These are phyloP conservation scores for Epirrhoe alternata DNA, from an alignment of 2,888 invertebrate species.

Conservation along the genomic window DNA sequence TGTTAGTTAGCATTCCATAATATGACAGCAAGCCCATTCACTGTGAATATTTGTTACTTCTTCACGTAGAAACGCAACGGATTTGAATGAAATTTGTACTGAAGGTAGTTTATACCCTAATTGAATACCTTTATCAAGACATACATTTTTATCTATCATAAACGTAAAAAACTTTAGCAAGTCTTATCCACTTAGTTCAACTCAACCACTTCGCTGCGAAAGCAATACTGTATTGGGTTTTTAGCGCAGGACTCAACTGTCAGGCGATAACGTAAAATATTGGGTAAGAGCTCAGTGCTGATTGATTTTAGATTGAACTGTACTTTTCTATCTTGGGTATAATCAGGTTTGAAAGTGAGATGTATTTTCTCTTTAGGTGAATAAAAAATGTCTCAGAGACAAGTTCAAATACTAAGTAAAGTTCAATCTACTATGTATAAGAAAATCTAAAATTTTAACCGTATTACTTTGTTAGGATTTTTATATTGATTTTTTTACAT, in stretches of 20 bases:
- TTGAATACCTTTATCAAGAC: too few relatives aligned
- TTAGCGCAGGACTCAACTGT: slow-evolving; percentile 75
- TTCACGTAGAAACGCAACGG: too few relatives aligned
- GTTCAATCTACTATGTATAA: too few relatives aligned
- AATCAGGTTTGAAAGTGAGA: slow-evolving; percentile 32
- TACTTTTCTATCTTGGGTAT: slow-evolving; percentile 49
- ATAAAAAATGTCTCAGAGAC: neutral
- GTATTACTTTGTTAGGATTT: too few relatives aligned
- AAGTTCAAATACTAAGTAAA: neutral
- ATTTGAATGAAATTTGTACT: too few relatives aligned
- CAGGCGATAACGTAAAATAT: slow-evolving; percentile 74
- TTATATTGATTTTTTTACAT: too few relatives aligned
- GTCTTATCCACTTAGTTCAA: slow-evolving; percentile 56
- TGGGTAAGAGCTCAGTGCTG: slow-evolving; percentile 69
- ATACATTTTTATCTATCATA: too few relatives aligned
- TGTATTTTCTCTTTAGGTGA: neutral
- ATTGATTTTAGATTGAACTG: slow-evolving; percentile 67
- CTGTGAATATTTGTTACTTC: too few relatives aligned
- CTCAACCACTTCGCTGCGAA: slow-evolving; percentile 76
- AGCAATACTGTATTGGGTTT: slow-evolving; percentile 85
- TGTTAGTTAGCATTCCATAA: too few relatives aligned
- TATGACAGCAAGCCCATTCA: too few relatives aligned
- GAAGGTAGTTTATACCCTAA: too few relatives aligned
- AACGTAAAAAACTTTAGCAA: neutral
- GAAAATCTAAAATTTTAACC: too few relatives aligned